Base-by-base conservation (phyloP, 1,140 invertebrate species). In the Bemisia tabaci region DNA sequence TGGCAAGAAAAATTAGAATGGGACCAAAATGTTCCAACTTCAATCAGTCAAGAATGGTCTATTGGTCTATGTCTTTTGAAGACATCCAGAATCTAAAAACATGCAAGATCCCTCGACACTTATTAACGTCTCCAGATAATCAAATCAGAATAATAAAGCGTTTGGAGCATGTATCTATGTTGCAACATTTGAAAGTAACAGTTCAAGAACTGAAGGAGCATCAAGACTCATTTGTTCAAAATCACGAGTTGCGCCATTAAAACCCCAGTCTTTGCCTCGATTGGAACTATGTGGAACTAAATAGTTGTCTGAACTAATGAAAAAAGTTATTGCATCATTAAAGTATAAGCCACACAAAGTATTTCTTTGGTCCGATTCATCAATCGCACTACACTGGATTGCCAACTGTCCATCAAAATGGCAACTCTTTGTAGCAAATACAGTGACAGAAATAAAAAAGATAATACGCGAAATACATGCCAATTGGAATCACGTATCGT, bases 241-340 rank as follows among this genome's bases (percentile, higher is more conserved):
- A 64, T 68, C 70, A 17, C 65, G 69, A 48, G 64, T 71, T 0
- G 64, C 69, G 21, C 69, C 72, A 17, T 25, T 71, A 23, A 71
- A 72, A 22, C 33, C n/a, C 0, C 62, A 70, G 1, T 75, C 77
- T n/a, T 73, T 83, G 25, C 80, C 82, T 9, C 63, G 78, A 68
- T 70, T 82, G 23, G 81, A 83, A 71, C 69, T 82, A 22, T 74
- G 71, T 64, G 79, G 74, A 12, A 76, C 77, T 2, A 22, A 73
- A n/a, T 24, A 78, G 12, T 68, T 75, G 2, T 68, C 70, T 11
- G 25, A 69, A 63, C 65, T 74, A 23, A 2, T 73, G 12, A 17
- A 48, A 17, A 48, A 48, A 48, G 33, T 48, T 9, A 48, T 48
- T 9, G 17, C 5, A 5, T 5, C 33, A 9, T 9, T 48, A 48